These are phyloP conservation scores for Pachyuromys duprasi DNA, from an alignment of 2,797 vertebrate species.

Conservation along the genomic window DNA sequence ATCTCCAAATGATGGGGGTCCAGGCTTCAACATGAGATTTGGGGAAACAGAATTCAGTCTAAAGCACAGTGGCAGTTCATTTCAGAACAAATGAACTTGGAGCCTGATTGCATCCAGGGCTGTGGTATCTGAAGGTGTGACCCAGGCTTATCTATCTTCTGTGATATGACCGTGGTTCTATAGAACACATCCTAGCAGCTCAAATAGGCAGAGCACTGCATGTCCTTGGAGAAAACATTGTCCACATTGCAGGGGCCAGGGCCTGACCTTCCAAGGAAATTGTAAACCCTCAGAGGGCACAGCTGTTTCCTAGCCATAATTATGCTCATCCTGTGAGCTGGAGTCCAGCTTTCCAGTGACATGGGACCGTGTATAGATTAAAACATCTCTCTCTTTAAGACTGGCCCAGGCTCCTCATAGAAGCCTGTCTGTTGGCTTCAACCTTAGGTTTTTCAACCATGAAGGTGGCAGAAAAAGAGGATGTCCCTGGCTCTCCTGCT, in stretches of 20 bases:
- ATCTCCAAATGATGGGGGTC: not conserved
- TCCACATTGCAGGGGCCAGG: not conserved
- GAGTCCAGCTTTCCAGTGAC: not conserved
- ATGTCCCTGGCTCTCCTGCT: not conserved
- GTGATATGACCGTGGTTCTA: not conserved
- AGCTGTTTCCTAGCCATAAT: not conserved
- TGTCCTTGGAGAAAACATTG: not conserved
- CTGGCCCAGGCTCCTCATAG: not conserved
- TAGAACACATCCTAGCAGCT: not conserved
- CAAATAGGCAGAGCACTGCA: accelerated
- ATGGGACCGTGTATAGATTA: not conserved
- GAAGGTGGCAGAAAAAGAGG: not conserved
- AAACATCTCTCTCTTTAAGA: not conserved
- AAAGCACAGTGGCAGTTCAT: not conserved
- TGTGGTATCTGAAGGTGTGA: not conserved
- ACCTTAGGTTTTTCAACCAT: not conserved
- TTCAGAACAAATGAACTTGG: not conserved
- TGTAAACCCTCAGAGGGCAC: not conserved
- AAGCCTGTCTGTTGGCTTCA: not conserved
- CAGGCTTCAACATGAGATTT: not conserved
- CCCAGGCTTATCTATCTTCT: not conserved
- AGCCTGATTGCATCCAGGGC: not conserved
- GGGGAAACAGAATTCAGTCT: too few relatives aligned
- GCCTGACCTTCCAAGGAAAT: not conserved
- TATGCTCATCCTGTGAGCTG: not conserved